Base-by-base conservation (phyloP, 92 coral and sea anemone species). In the Palythoa grandis region DNA sequence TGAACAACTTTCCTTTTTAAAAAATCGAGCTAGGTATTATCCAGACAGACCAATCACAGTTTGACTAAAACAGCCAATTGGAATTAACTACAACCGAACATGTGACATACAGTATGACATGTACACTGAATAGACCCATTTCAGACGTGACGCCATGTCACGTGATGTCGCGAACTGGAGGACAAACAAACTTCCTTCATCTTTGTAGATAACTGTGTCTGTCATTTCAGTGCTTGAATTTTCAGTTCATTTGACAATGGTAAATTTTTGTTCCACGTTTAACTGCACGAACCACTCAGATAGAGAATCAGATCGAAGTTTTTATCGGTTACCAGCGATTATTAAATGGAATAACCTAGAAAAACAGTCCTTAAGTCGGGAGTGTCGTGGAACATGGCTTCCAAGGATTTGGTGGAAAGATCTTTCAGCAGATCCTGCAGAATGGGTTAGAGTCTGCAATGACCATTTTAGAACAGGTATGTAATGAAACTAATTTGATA, bases 71-170 rank as follows among this genome's bases (percentile, higher is more conserved):
- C n/a, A n/a, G n/a, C n/a, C n/a, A n/a, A n/a, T n/a, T n/a, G n/a
- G n/a, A n/a, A n/a, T n/a, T n/a, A n/a, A n/a, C n/a, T n/a, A n/a
- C n/a, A n/a, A n/a, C n/a, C n/a, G n/a, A n/a, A n/a, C n/a, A n/a
- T n/a, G n/a, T n/a, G n/a, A n/a, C n/a, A n/a, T n/a, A n/a, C n/a
- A n/a, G n/a, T n/a, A n/a, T n/a, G n/a, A n/a, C n/a, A n/a, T n/a
- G n/a, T n/a, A n/a, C n/a, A n/a, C n/a, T n/a, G n/a, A n/a, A n/a
- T n/a, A n/a, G n/a, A 58, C 20, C 65, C 38, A 53, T 20, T 67
- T 66, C 29, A 67, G 72, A 67, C 19, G 72, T 67, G 72, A 67
- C 39, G 72, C 19, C 72, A 67, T 2, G 72, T 67, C 72, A 67
- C 37, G 37, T 67, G 37, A 20, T 24, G 1, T 23, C 13, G 72